Base-by-base conservation (phyloP, 2,888 invertebrate species). In the Temnothorax rugatulus region DNA sequence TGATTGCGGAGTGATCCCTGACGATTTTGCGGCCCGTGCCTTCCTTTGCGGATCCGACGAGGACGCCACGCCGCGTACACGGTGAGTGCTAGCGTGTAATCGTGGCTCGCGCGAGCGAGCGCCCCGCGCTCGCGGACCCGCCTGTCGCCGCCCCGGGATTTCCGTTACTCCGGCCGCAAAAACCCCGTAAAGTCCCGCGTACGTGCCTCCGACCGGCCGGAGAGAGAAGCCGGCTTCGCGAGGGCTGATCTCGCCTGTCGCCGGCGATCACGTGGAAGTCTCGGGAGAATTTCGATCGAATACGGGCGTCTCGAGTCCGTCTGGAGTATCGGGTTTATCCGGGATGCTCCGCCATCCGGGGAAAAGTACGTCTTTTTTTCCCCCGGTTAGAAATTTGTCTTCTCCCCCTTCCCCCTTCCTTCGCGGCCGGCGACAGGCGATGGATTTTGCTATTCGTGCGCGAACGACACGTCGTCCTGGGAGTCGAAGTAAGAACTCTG, bases 1-100 rank as follows among this genome's bases (percentile, higher is more conserved):
- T 79, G 41, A 88, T 91, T 89, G 85, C 87, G 76, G 47, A 90
- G 91, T 91, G 89, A 85, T 87, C 50, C 85, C 84, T 21, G 66
- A 81, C 64, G 83, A 4, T 18, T 18, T 68, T 69, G 83, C 29
- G 76, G 41, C 87, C 86, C 85, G 84, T 88, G 81, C 77, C 88
- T 89, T 81, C 83, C 29, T 29, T 71, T 63, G 77, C 84, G 81
- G 64, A 88, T 87, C 85, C 87, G 82, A 83, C 74, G 79, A 85
- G 90, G 88, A 91, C 86, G 90, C 83, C 86, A 29, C 79, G 82
- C 52, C 76, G 85, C 71, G 61, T 71, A 74, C 86, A 74, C 86
- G 88, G 91, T 91, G 84, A 90, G 91, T 84, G 50, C 64, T 68
- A 68, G 41, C 2, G 8, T 47, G n/a, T 54, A 69, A 44, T 41